Percentiles rank a stretch among this genome's conserved stretches.
phyloP scores from a whole-genome alignment of 2,888 invertebrate genomes.

The Neocrepidodera transversa region DNA sequence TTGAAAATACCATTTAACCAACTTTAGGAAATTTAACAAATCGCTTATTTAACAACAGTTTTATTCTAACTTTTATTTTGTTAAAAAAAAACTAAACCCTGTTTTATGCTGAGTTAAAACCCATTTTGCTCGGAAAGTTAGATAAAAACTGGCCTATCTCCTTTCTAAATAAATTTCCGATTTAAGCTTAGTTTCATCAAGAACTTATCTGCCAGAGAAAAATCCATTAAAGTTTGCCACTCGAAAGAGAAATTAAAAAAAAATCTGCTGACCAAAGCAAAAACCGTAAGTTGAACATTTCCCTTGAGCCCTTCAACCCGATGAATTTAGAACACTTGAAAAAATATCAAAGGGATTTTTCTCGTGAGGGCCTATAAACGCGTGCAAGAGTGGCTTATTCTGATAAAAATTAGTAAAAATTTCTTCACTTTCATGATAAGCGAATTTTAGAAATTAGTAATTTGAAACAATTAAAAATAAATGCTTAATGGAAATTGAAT shows the following conservation, averaged over 20 bases:
- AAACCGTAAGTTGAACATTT: conserved; percentile 22
- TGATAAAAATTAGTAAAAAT: conserved; percentile 21
- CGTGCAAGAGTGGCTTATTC: conserved; percentile 17
- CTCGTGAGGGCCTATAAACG: conserved; percentile 11
- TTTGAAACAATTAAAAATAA: too few species aligned
- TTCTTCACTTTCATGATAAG: too few species aligned
- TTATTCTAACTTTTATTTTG: too few species aligned
- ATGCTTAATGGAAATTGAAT: too few species aligned
- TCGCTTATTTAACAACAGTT: too few species aligned
- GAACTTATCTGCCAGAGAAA: conserved; percentile 23
- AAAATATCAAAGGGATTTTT: conserved; percentile 21
- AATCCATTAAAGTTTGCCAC: conserved; percentile 31
- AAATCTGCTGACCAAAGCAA: conserved; percentile 33
- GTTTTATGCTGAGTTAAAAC: too few species aligned
- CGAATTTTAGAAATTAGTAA: too few species aligned
- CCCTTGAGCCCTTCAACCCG: conserved; percentile 10
- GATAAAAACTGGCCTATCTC: background rate
- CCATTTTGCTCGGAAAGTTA: too few species aligned
- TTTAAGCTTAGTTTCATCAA: conserved; percentile 20
- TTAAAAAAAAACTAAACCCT: too few species aligned
- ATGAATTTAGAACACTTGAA: conserved; percentile 21
- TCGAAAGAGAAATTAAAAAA: conserved; percentile 29
- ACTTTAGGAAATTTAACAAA: too few species aligned
- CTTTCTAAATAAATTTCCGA: background rate
- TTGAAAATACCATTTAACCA: too few species aligned